Percentiles rank a stretch among this genome's conserved stretches.
phyloP scores from a whole-genome alignment of 2,113 vertebrate genomes.

The Spilogale gracilis region DNA sequence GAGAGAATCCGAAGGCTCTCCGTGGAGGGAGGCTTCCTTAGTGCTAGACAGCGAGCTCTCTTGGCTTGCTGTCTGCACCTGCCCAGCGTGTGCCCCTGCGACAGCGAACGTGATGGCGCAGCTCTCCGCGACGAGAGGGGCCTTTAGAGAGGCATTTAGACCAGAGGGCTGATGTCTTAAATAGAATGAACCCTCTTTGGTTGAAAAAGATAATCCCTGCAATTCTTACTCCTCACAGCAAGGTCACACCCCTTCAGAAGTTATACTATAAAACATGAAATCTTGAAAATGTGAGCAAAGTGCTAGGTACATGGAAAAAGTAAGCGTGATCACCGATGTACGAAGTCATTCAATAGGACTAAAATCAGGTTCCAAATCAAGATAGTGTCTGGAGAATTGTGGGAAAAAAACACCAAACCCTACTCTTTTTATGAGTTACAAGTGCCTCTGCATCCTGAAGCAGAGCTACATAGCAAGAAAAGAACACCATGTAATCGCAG shows the following conservation, averaged over 20 bases:
- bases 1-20: neutral
- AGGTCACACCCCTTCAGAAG: neutral
- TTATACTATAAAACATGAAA: neutral
- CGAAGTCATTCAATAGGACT: neutral
- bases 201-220: neutral
- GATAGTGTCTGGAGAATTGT: neutral
- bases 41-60: neutral
- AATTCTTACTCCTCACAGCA: neutral
- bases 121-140: accelerated
- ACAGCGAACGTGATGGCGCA: accelerated
- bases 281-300: neutral
- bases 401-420: neutral
- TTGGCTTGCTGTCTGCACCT: neutral
- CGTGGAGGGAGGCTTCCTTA: neutral
- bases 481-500: slow-evolving; percentile 29
- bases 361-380: neutral
- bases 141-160: neutral
- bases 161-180: neutral
- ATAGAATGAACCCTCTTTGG: neutral
- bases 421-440: neutral
- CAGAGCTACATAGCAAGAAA: slow-evolving; percentile 32
- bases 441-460: neutral
- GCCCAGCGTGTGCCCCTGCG: accelerated
- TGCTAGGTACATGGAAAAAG: neutral
- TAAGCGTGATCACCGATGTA: neutral